Conservation (phyloP, 1,140 invertebrate genomes). For the Heliconius melpomene region DNA sequence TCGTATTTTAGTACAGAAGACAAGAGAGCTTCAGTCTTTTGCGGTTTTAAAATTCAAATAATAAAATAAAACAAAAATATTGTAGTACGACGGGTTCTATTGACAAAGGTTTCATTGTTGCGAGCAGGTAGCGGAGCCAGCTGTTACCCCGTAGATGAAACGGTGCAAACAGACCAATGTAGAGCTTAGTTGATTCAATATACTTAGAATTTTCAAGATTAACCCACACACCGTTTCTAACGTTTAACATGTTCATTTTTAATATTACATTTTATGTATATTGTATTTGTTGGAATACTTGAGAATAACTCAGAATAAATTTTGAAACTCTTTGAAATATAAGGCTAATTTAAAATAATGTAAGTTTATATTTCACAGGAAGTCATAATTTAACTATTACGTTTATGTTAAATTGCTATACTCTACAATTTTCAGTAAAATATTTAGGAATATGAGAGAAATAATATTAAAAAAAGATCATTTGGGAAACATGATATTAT, state of each 20-base stretch:
- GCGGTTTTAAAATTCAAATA: constrained; percentile 43
- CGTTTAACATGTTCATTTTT: constrained; percentile 20
- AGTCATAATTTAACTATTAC: not conserved
- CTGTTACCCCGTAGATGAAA: constrained; percentile 65
- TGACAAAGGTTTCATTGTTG: constrained; percentile 68
- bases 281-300: not conserved
- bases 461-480: not conserved
- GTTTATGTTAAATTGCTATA: not conserved
- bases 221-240: constrained; percentile 41
- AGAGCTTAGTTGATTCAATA: constrained; percentile 51
- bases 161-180: constrained; percentile 65
- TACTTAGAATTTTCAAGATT: constrained; percentile 56
- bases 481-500: not conserved
- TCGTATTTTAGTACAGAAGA: not conserved
- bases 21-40: constrained; percentile 33
- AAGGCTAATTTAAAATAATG: too few species aligned
- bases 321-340: too few species aligned
- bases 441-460: not conserved
- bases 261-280: not conserved
- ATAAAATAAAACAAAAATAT: constrained; percentile 65
- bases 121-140: constrained; percentile 71
- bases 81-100: constrained; percentile 58
- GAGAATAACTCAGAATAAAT: too few species aligned
- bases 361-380: too few species aligned
- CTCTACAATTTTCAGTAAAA: not conserved